Evolutionary conservation across 2,113 vertebrate species (phyloP).

Genomic region (Mastomys coucha): DNA sequence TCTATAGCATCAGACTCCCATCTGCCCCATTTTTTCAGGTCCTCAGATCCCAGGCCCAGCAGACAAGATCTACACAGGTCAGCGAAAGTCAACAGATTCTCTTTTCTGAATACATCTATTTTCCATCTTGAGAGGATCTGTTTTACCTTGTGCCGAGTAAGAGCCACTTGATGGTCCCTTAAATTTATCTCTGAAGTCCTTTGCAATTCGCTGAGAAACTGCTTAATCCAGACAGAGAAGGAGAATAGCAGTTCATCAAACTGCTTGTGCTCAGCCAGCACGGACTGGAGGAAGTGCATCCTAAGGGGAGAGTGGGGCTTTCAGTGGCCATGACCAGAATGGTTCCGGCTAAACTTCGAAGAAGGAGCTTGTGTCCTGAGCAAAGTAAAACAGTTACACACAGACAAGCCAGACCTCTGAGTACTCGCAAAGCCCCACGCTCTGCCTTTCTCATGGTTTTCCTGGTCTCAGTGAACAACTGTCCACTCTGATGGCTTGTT

Average conservation of each 20-base stretch:
- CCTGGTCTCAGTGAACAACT: background rate
- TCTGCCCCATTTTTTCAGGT: background rate
- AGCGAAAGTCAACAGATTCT: background rate
- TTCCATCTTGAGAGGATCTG: background rate
- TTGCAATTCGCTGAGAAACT: constrained; percentile 91
- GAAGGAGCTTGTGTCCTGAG: background rate
- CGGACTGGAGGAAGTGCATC: constrained; percentile 88
- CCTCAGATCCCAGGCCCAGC: background rate
- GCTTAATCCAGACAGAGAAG: constrained; percentile 93
- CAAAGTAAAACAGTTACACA: background rate
- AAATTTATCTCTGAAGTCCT: constrained; percentile 91
- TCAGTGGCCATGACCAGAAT: constrained; percentile 52
- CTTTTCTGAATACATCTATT: background rate
- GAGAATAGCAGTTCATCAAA: constrained; percentile 92
- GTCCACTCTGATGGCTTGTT: rapidly evolving
- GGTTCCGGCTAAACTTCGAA: background rate
- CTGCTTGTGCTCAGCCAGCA: constrained; percentile 88
- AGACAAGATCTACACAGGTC: background rate
- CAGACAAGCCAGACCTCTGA: background rate
- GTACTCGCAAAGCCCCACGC: background rate
- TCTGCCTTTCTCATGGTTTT: background rate
- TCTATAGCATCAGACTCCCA: background rate
- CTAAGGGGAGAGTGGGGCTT: constrained; percentile 83
- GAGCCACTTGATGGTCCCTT: constrained; percentile 87
- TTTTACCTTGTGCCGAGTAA: constrained; percentile 92